A percentile compares a stretch with the other conserved stretches of the same genome.
phyloP scores from a whole-genome alignment of 2,888 invertebrate species.

The Globia sparganii region DNA sequence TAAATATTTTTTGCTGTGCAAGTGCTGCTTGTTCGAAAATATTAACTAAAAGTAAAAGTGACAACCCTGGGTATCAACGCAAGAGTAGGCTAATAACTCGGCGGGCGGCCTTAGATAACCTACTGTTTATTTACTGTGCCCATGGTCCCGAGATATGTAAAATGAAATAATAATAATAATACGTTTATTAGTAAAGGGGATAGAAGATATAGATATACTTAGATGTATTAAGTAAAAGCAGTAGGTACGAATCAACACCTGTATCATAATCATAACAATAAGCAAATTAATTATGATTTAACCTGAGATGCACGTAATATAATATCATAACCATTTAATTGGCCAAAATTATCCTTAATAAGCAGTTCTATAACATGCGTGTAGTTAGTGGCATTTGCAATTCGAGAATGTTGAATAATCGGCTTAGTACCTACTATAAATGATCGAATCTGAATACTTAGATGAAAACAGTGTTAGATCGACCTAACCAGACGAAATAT shows the following conservation, averaged over 20 bases:
- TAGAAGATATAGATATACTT: too few species aligned
- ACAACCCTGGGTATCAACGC: too few species aligned
- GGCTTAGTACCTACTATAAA: background rate
- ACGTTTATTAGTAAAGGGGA: too few species aligned
- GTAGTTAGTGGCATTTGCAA: constrained; percentile 1
- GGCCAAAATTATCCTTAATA: background rate
- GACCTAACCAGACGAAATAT: background rate
- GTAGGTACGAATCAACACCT: background rate
- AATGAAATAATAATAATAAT: too few species aligned
- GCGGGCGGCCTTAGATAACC: too few species aligned
- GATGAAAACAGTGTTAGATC: background rate
- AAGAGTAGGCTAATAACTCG: too few species aligned
- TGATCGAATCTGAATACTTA: background rate
- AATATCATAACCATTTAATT: background rate
- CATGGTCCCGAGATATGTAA: too few species aligned
- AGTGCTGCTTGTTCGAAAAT: too few species aligned
- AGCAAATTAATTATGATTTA: background rate
- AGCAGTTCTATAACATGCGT: background rate
- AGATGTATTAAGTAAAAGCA: background rate
- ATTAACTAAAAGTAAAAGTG: too few species aligned
- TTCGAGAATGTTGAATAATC: background rate
- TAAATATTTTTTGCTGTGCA: too few species aligned
- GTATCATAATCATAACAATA: background rate
- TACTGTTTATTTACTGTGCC: too few species aligned
- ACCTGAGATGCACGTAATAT: background rate